Base-by-base conservation (phyloP, 2,113 vertebrate species). In the Conger conger region DNA sequence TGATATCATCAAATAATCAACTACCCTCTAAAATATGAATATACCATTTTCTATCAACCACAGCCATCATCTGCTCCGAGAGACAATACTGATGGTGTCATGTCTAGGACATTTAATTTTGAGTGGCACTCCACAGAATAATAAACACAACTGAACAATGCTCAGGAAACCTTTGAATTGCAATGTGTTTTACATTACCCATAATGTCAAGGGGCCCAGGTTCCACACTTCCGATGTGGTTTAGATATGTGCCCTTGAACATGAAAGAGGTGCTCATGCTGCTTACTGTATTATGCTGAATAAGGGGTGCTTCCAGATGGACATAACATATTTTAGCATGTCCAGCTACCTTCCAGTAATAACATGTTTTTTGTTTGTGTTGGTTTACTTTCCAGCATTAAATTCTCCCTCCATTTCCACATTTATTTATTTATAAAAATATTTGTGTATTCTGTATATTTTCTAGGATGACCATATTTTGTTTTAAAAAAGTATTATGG, bases 101-200 rank as follows among this genome's bases (percentile, higher is more conserved):
- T 73, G 23, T 73, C 6, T 13, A 30, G 68, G n/a, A 30, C 20
- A 35, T 50, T 83, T 76, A n/a, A 83, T 37, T 77, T 76, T 53
- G 57, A 45, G 79, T 78, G 83, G 81, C 81, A 17, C 17, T 83
- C 73, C 77, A 23, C 82, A 54, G 85, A 88, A 89, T 63, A 83
- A 85, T 87, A 86, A 73, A 80, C 86, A 27, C 84, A 23, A 37
- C 82, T 80, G 36, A 78, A 53, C 83, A 37, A 36, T 79, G 16
- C 4, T 37, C 57, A 77, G 86, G 78, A 85, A 84, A 83, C 82
- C 82, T 83, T 84, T 27, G 30, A 84, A 86, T 73, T 89, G 84
- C 83, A 76, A 86, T 73, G 76, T 86, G 81, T 88, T 82, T 90
- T 88, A 90, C 89, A 90, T 84, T 82, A 87, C 86, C 86, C 86